Evolutionary conservation across 2,113 vertebrate species (phyloP).

Genomic region (Maylandia zebra): DNA sequence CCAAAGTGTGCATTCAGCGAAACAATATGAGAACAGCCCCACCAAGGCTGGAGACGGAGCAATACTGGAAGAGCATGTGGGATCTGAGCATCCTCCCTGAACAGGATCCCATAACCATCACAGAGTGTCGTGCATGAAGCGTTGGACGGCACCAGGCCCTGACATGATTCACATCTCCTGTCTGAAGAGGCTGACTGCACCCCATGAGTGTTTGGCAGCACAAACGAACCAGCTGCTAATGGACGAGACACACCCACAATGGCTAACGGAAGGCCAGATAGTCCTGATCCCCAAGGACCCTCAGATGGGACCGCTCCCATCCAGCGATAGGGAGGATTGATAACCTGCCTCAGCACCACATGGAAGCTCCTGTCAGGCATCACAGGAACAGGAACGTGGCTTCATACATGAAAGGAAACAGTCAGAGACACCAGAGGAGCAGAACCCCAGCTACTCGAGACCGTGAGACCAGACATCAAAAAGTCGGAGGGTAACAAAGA

Average conservation of each 20-base stretch:
- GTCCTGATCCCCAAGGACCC: not conserved
- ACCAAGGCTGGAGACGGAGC: not conserved
- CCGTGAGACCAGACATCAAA: not conserved
- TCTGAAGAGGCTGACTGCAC: not conserved
- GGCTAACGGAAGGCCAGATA: not conserved
- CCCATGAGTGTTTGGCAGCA: not conserved
- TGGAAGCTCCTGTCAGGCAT: not conserved
- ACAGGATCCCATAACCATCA: not conserved
- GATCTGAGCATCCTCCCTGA: not conserved
- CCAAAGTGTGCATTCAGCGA: not conserved
- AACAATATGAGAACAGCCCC: not conserved
- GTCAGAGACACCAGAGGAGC: not conserved
- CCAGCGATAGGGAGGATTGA: not conserved
- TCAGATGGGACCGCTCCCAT: not conserved
- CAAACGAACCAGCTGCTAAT: not conserved
- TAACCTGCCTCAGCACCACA: not conserved
- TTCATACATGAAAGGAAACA: not conserved
- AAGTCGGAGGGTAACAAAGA: not conserved
- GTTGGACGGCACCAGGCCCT: not conserved
- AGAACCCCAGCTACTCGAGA: not conserved
- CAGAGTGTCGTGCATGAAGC: not conserved
- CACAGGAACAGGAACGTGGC: not conserved
- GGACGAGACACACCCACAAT: not conserved
- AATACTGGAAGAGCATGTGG: not conserved
- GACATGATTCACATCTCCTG: not conserved